Base-by-base conservation (phyloP, 2,888 invertebrate genomes). In the Mongoloraphidia duomilia region DNA sequence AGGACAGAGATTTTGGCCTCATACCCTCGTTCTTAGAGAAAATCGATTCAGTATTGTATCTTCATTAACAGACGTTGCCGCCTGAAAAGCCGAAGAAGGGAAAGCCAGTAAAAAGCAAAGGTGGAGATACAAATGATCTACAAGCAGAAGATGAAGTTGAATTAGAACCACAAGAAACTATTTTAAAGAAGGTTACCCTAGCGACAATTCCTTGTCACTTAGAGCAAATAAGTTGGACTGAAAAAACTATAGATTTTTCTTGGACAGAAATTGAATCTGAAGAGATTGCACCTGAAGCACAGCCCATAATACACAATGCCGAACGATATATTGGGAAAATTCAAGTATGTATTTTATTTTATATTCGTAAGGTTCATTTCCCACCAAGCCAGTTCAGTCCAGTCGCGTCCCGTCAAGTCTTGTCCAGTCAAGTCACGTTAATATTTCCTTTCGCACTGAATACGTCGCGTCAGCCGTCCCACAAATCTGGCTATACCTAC, bases 171-270 rank as follows among this genome's bases (percentile, higher is more conserved):
- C 56, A 44, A 6, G 53, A 53, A 47, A 45, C 37, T 2, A 59
- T 67, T 48, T 33, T 63, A 13, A 61, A 64, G 47, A 61, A 59
- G 52, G 49, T 63, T 5, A 68, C 66, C 1, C 51, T 78, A 11
- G 75, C 74, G 1, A 69, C 68, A 8, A 68, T 77, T 48, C 65
- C 59, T 48, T 76, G 76, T 52, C 57, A 66, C 1, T 63, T 77
- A 11, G 63, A 59, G 44, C 59, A 55, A 9, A 66, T 70, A 0
- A 73, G 74, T 58, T 77, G 78, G 77, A 75, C 72, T 49, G 74
- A 75, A 42, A 58, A 64, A 1, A 66, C 66, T 1, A 68, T 75
- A 47, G 73, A 76, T 56, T 77, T 72, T 59, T 72, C 73, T 57
- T 78, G 77, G 77, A 72, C 73, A 35, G 69, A 71, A 54, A 63